phyloP scores from a whole-genome alignment of 2,797 vertebrate species.

The Pseudochirops corinnae region DNA sequence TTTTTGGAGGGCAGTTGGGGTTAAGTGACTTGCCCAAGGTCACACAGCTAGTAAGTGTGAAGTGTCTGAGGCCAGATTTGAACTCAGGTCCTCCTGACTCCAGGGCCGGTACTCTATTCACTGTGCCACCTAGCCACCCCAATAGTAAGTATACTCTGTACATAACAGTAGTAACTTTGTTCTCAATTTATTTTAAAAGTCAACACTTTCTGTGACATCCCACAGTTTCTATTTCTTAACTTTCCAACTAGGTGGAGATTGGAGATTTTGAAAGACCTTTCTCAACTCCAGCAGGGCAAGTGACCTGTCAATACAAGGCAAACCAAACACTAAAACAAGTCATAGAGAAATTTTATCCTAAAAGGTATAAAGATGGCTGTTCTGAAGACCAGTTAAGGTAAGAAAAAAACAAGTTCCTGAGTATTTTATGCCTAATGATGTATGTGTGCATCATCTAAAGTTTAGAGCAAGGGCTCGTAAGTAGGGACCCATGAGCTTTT shows the following conservation, averaged over 20 bases:
- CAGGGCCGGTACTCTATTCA: no score
- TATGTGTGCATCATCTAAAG: not conserved
- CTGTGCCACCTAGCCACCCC: no score
- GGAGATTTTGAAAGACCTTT: constrained; percentile 98
- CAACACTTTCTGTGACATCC: constrained; percentile 10
- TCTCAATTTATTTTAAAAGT: constrained; percentile 29
- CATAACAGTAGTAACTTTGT: not conserved
- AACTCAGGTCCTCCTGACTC: no score
- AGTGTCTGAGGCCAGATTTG: no score
- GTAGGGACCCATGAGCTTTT: not conserved
- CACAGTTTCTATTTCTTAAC: constrained; percentile 39
- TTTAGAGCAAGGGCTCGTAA: not conserved
- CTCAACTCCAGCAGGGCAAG: constrained; percentile 87
- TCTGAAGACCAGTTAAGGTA: constrained; percentile 95
- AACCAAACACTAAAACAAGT: constrained; percentile 95
- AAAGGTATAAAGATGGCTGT: constrained; percentile 91
- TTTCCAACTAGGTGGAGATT: constrained; percentile 91
- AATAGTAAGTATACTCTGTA: not conserved
- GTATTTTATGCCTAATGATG: not conserved
- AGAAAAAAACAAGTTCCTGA: constrained; percentile 44
- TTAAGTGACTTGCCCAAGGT: no score
- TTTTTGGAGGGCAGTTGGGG: no score
- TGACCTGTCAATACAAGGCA: constrained; percentile 90
- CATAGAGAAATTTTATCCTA: constrained; percentile 96
- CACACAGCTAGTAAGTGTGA: no score